Evolutionary conservation across 2,797 vertebrate species (phyloP), one percentile per base, ranked within the genome.

Genomic region (Furcifer pardalis): DNA sequence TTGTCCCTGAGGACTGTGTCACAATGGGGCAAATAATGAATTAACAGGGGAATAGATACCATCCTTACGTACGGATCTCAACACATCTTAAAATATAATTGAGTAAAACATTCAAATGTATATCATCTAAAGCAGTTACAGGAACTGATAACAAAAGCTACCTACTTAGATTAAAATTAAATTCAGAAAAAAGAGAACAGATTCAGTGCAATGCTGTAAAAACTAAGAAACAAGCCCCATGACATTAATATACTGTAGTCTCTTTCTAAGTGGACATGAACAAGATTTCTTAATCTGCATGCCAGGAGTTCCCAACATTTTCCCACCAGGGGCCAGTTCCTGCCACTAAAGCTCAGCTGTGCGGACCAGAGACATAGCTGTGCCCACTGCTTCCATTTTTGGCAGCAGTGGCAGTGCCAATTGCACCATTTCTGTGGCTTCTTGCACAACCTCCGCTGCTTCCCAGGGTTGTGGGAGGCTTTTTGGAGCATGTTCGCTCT

Each of bases 1-100:
- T 86, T 88, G 42, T 32, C 81, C 65, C 40, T 3, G 12, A 4
- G 52, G 30, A 82, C 78, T 83, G 85, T 32, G 63, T 63, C 87
- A 66, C 85, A 78, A 23, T n/a, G 71, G 49, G 80, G n/a, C 37
- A 77, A 46, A 66, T 81, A 25, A 56, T 72, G n/a, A 63, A 42
- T 77, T 21, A 44, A n/a, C 52, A 7, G 23, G 71, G 63, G 12
- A 49, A 52, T 23, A 32, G 32, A 59, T 46, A 30, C n/a, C 17
- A 66, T 56, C 46, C 44, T 37, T 30, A 62, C 32, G 42, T 15
- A n/a, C 2, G 30, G 66, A 30, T 78, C n/a, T 87, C 13, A 19
- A 84, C 74, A 19, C 66, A 83, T 73, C 89, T 91, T 88, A 81
- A 65, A 80, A 82, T 17, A 15, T 35, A 6, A 13, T 63, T 8